These are phyloP conservation scores for Oryctes rhinoceros DNA, from an alignment of 1,140 invertebrate species.

Conservation along the genomic window DNA sequence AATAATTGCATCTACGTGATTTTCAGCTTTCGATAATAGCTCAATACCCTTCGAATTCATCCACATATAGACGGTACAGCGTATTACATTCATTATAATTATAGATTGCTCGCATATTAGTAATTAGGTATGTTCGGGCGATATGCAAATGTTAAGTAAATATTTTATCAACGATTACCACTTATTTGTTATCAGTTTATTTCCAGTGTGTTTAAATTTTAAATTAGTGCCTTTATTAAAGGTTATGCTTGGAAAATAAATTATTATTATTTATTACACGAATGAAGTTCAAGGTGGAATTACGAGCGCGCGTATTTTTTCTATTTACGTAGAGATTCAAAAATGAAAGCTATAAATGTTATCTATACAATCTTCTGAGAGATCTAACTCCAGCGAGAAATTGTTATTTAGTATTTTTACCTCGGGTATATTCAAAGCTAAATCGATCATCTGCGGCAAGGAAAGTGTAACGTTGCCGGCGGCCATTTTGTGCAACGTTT, in stretches of 20 bases:
- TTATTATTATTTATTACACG: no score
- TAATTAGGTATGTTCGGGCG: not conserved
- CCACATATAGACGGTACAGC: not conserved
- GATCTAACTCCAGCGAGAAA: not conserved
- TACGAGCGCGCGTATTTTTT: no score
- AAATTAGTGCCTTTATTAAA: not conserved
- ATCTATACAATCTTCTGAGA: no score
- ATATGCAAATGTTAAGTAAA: not conserved
- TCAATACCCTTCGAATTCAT: not conserved
- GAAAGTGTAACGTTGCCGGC: slow-evolving; percentile 48
- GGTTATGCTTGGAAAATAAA: no score
- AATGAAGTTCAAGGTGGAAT: no score
- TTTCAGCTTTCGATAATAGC: no score
- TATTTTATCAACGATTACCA: slow-evolving; percentile 15
- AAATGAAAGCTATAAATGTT: no score
- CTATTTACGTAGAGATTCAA: no score
- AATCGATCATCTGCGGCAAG: slow-evolving; percentile 54
- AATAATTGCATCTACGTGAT: not conserved
- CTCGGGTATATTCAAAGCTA: slow-evolving; percentile 54
- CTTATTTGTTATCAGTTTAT: not conserved
- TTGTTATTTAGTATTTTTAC: slow-evolving; percentile 43
- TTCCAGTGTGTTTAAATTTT: not conserved
- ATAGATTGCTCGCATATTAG: not conserved
- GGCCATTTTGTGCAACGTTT: slow-evolving; percentile 40
- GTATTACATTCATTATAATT: not conserved